Evolutionary conservation across 2,797 vertebrate species (phyloP), one percentile per base, ranked within the genome.

Genomic region (Protosalanx chinensis): DNA sequence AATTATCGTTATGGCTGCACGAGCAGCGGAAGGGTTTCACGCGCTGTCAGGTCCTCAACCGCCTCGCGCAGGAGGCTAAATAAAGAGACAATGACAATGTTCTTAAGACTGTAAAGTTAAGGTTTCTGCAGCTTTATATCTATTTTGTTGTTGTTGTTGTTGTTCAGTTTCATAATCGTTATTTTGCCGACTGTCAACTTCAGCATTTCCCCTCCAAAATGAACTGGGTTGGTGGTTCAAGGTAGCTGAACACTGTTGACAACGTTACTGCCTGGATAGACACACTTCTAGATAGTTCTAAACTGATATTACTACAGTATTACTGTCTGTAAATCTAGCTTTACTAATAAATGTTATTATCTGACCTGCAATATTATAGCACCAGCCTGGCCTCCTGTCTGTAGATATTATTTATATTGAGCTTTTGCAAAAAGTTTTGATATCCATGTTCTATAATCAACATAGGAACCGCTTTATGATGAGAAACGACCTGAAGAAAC

Each of bases 181-280:
- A 56, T 56, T 56, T 56, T 35, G n/a, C 64, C 41, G 35, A 23
- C 64, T 65, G 64, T 46, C 64, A 49, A 56, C 51, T n/a, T 56
- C 18, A 49, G 35, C 41, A 20, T 49, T 35, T 41, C 18, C 16
- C 15, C 51, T 16, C 8, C 0, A 80, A 67, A 51, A 94, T 94
- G 93, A 94, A 94, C 6, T 93, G 93, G 93, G 88, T 93, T 0
- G 93, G 93, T 0, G 93, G 93, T 37, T 90, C 90, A 35, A 86
- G 93, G 92, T 94, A 83, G 4, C 51, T 12, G 41, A 12, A 6
- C 35, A 2, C 1, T 12, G 41, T 46, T 46, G 41, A 46, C 41
- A 46, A 46, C 12, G 13, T 46, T 46, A 12, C 41, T 46, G 41
- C 7, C 35, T 27, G 23, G 23, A 27, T 56, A 16, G 51, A 7